Conservation (phyloP, 1,140 invertebrate species). For the Hylaeus volcanicus region DNA sequence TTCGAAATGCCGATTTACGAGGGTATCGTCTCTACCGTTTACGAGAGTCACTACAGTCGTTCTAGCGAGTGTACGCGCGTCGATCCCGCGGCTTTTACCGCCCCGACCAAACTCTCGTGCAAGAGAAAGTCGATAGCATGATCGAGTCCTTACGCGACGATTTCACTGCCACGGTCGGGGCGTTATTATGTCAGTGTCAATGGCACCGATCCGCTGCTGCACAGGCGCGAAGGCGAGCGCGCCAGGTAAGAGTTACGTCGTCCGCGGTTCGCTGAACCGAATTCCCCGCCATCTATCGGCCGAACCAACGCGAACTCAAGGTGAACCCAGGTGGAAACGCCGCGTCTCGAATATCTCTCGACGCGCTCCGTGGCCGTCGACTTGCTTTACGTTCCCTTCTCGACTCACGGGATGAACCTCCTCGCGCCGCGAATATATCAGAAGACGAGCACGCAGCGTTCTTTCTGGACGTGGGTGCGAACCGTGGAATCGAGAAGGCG, state of each 20-base stretch:
- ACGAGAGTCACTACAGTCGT: no score
- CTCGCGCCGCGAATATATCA: constrained; percentile 45
- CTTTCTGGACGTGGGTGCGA: constrained; percentile 9
- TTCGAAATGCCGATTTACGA: no score
- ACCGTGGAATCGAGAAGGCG: constrained; percentile 22
- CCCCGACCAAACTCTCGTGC: no score
- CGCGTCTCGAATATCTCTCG: constrained; percentile 51
- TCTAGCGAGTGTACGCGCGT: no score
- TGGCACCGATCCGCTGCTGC: constrained; percentile 53
- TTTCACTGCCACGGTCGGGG: constrained; percentile 45
- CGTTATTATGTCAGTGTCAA: constrained; percentile 71
- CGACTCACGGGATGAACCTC: constrained; percentile 41
- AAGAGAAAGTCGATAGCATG: no score
- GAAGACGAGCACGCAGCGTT: constrained; percentile 32
- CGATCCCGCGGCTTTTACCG: no score
- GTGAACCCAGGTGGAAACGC: constrained; percentile 54
- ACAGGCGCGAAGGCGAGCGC: constrained; percentile 6
- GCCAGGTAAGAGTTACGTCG: constrained; percentile 35
- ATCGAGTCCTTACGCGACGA: constrained; percentile 8
- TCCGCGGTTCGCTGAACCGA: constrained; percentile 66
- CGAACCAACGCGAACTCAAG: constrained; percentile 40
- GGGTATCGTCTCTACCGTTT: no score
- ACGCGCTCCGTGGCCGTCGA: constrained; percentile 6
- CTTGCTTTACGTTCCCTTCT: constrained; percentile 47
- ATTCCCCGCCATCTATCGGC: constrained; percentile 37